Evolutionary conservation across 2,113 vertebrate species (phyloP).

Genomic region (Pachycephala philippinensis): DNA sequence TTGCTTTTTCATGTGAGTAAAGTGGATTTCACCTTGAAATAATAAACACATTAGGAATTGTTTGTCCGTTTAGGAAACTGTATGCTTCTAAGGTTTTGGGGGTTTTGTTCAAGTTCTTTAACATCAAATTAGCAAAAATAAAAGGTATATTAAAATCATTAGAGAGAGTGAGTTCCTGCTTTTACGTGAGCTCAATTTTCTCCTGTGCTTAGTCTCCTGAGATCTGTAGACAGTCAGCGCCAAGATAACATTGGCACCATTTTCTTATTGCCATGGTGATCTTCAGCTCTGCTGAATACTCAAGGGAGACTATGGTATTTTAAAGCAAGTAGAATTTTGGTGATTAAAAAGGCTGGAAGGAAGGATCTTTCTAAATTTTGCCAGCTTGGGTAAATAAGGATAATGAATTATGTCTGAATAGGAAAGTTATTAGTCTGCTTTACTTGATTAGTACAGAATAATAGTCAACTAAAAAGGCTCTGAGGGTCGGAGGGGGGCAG

Average conservation of each 20-base stretch:
- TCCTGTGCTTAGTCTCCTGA: constrained; percentile 63
- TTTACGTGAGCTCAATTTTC: constrained; percentile 65
- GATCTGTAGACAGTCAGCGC: constrained; percentile 61
- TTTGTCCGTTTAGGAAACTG: constrained; percentile 45
- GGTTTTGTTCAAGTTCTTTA: constrained; percentile 46
- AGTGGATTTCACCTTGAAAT: background rate
- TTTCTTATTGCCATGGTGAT: constrained; percentile 81
- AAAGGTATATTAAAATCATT: constrained; percentile 40
- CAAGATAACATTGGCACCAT: constrained; percentile 72
- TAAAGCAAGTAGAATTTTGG: constrained; percentile 75
- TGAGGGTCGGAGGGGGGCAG: background rate
- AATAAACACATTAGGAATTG: background rate
- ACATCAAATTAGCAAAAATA: constrained; percentile 60
- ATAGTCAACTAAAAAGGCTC: background rate
- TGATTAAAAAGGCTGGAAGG: constrained; percentile 77
- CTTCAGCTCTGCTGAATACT: constrained; percentile 73
- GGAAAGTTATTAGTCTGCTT: constrained; percentile 21
- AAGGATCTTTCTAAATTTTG: constrained; percentile 65
- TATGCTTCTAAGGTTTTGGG: background rate
- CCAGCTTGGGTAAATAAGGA: constrained; percentile 63
- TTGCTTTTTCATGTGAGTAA: background rate
- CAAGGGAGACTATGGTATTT: constrained; percentile 70
- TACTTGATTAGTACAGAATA: background rate
- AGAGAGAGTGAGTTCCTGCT: constrained; percentile 33
- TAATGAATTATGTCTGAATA: constrained; percentile 49